Evolutionary conservation across 2,888 invertebrate species (phyloP).

Genomic region (Allygus modestus): DNA sequence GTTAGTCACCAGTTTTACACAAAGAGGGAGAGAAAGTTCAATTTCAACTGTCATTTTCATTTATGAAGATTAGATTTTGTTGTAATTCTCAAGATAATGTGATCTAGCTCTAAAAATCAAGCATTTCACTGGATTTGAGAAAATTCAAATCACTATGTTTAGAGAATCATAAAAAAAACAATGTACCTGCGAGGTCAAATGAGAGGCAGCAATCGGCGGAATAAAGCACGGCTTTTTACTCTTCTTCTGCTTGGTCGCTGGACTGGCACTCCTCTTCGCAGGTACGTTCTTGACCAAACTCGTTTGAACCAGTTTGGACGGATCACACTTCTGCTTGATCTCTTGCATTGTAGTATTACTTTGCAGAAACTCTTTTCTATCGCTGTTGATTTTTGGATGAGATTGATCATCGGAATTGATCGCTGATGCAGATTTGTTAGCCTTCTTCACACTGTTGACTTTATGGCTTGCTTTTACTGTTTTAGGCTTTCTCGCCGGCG

Average conservation of each 20-base stretch:
- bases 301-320: constrained; percentile 44
- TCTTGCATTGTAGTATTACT: neutral
- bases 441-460: neutral
- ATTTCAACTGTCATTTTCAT: too few species aligned
- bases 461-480: neutral
- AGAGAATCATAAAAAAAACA: too few species aligned
- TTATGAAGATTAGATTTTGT: too few species aligned
- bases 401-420: neutral
- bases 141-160: too few species aligned
- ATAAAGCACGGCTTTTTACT: constrained; percentile 4
- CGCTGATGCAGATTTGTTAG: neutral
- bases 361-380: neutral
- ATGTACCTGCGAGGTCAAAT: constrained; percentile 30
- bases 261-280: neutral
- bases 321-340: neutral
- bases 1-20: too few species aligned
- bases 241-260: neutral
- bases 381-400: constrained; percentile 1
- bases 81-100: too few species aligned
- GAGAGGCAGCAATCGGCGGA: neutral
- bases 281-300: neutral
- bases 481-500: neutral
- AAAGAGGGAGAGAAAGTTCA: too few species aligned
- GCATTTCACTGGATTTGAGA: too few species aligned
- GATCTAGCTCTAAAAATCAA: too few species aligned